Base-by-base conservation (phyloP, 2,113 vertebrate species). In the Agapornis roseicollis region DNA sequence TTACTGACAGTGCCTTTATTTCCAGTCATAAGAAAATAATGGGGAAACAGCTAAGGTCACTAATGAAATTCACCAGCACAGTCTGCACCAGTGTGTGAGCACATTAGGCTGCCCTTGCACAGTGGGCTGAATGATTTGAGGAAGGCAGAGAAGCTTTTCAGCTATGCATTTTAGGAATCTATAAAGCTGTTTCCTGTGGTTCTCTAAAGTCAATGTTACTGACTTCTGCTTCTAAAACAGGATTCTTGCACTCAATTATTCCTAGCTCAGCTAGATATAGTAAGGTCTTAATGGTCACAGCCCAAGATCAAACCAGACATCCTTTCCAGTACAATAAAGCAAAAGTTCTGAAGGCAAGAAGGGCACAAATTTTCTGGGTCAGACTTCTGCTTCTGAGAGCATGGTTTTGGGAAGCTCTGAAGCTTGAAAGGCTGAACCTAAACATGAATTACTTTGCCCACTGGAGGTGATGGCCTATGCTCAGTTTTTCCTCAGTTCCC, bases 241-340 rank as follows among this genome's bases (percentile, higher is more conserved):
- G n/a, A 80, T 88, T 72, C 70, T 72, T 35, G 56, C 8, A 2
- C 56, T 84, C 77, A 60, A 78, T 87, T 89, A 92, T 81, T 90
- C 68, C 56, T 53, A 53, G 68, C 94, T 90, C 41, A 70, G 82
- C 28, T 8, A 80, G 63, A 83, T 69, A n/a, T 15, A 93, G 2
- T 11, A 68, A 86, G 86, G 66, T 80, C 79, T 88, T 92, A 92
- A 95, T 29, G 60, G 80, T 90, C 85, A 65, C 63, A 81, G 88
- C 47, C 29, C 42, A 76, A 78, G 77, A 90, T 87, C 83, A 96
- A 90, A 93, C 4, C 2, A 71, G 47, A 49, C 70, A 81, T 47
- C 46, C 80, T 90, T 77, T 76, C 27, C 35, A 84, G 22, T 72
- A 79, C 60, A 52, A 87, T 50, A 90, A 77, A 63, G 50, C 58